A percentile compares a stretch with the other conserved stretches of the same genome.
Evolutionary conservation across 64 coral and sea anemone genomes (phyloP).

Genomic region (Porites lutea): DNA sequence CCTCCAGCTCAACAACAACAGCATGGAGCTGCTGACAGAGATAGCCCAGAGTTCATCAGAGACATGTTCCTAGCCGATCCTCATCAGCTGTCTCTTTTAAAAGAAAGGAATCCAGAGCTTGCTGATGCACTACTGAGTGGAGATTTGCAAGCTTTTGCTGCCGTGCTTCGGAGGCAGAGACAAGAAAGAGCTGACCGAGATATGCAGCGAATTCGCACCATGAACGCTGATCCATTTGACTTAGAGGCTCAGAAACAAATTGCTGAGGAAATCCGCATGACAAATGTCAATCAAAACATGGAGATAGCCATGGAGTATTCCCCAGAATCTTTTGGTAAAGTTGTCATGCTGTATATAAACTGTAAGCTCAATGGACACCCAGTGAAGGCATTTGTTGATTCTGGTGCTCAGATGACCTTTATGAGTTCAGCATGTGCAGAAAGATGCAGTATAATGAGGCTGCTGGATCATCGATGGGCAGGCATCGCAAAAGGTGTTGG

Average conservation of each 20-base stretch:
- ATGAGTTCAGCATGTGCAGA: conserved; percentile 98
- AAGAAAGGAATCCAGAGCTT: conserved; percentile 95
- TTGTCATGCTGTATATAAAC: conserved; percentile 98
- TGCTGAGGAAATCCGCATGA: conserved; percentile 94
- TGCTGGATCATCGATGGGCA: conserved; percentile 93
- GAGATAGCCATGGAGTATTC: conserved; percentile 98
- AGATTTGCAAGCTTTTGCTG: conserved; percentile 74
- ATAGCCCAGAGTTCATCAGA: conserved; percentile 83
- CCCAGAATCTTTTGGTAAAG: conserved; percentile 97
- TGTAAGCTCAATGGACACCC: conserved; percentile 92
- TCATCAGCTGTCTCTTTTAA: conserved; percentile 85
- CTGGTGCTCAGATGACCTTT: conserved; percentile 99
- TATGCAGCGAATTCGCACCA: conserved; percentile 82
- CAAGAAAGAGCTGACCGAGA: conserved; percentile 88
- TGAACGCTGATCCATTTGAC: conserved; percentile 95
- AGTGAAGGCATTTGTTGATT: conserved; percentile 99
- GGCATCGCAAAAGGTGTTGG: conserved; percentile 97
- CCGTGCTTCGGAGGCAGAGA: conserved; percentile 76
- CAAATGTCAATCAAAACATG: conserved; percentile 99
- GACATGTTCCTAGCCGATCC: conserved; percentile 93
- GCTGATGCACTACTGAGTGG: conserved; percentile 90
- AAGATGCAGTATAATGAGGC: conserved; percentile 82
- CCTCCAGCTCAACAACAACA: not conserved
- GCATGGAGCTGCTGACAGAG: conserved; percentile 23
- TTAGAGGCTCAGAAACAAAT: conserved; percentile 90